These are phyloP conservation scores for Fistularia commersonii DNA, from an alignment of 2,797 vertebrate genomes.

Conservation along the genomic window DNA sequence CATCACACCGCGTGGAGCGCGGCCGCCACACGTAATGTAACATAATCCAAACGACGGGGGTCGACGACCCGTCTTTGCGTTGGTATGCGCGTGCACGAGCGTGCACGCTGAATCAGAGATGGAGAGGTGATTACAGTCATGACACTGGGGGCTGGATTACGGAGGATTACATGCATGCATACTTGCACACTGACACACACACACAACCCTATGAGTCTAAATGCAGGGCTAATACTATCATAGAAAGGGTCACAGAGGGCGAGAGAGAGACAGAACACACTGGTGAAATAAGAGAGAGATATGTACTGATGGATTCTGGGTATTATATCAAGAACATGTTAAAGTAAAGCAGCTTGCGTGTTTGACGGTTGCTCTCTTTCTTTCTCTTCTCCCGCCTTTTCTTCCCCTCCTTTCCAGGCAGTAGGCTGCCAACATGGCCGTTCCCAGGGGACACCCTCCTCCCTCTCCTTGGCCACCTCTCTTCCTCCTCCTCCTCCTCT, in stretches of 20 bases:
- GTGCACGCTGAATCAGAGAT: constrained; percentile 32
- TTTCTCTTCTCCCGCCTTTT: constrained; percentile 4
- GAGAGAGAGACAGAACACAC: constrained; percentile 18
- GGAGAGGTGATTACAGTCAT: constrained; percentile 61
- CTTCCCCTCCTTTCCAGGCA: constrained; percentile 53
- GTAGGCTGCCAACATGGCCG: constrained; percentile 75
- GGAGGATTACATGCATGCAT: constrained; percentile 60
- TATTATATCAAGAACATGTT: constrained; percentile 55
- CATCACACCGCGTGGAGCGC: constrained; percentile 18
- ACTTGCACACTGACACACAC: constrained; percentile 16
- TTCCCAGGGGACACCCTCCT: constrained; percentile 55
- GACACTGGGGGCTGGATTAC: constrained; percentile 62
- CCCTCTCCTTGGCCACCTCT: constrained; percentile 61
- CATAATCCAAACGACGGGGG: constrained; percentile 32
- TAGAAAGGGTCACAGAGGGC: constrained; percentile 40
- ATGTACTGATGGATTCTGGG: constrained; percentile 42
- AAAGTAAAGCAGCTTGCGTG: constrained; percentile 44
- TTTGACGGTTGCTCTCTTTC: constrained; percentile 39
- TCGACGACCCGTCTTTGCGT: constrained; percentile 14
- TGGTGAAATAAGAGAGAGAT: constrained; percentile 30
- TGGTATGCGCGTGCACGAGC: constrained; percentile 14
- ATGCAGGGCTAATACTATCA: constrained; percentile 44
- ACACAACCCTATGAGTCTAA: constrained; percentile 36
- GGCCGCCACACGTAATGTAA: constrained; percentile 24
- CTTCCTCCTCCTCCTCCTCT: constrained; percentile 62